Evolutionary conservation across 2,113 vertebrate species (phyloP).

Genomic region (human): DNA sequence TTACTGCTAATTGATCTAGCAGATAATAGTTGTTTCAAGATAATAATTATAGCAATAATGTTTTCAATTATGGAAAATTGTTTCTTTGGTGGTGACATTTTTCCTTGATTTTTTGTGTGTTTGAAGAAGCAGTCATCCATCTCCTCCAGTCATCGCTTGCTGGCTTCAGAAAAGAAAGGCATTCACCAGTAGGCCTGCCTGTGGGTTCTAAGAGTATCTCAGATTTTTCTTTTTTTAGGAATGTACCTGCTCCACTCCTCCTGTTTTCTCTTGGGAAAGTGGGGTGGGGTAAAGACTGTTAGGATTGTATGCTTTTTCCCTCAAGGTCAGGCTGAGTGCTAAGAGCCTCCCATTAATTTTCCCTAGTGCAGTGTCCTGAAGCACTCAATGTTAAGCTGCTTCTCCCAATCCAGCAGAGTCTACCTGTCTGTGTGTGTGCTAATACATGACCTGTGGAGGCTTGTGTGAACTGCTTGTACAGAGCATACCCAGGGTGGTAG

Average conservation of each 20-base stretch:
- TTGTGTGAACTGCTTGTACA: accelerated
- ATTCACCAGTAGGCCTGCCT: background rate
- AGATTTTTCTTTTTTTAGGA: background rate
- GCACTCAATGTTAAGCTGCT: background rate
- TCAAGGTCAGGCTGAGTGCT: too few species aligned
- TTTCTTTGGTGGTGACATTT: background rate
- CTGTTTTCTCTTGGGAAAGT: background rate
- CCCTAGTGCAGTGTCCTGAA: background rate
- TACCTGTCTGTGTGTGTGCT: background rate
- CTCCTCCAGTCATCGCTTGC: background rate
- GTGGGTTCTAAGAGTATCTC: too few species aligned
- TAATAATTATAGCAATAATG: background rate
- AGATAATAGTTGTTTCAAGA: background rate
- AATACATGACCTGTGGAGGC: background rate
- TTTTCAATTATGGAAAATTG: background rate
- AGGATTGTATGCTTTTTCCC: background rate
- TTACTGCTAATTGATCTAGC: background rate
- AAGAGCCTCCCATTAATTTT: background rate
- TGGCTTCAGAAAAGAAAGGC: background rate
- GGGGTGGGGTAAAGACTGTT: background rate
- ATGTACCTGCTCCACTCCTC: background rate
- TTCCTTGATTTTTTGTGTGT: background rate
- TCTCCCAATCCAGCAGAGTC: background rate
- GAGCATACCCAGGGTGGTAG: background rate
- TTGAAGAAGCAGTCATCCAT: background rate